Conservation (phyloP, 2,888 invertebrate genomes). For the Masnerella sp. region DNA sequence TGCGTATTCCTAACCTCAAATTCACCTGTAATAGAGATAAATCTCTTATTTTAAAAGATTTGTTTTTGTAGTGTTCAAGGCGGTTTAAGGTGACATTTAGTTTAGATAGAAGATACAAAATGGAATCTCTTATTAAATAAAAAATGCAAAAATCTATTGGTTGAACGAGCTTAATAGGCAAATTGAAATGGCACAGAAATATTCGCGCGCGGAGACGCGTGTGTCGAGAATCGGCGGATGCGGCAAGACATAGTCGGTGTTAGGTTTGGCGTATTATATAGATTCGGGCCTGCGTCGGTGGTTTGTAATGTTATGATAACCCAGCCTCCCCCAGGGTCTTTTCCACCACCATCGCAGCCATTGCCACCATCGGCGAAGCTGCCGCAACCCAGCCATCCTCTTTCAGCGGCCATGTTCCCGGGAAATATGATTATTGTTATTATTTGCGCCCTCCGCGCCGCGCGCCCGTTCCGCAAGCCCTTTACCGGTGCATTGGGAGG, state of each 20-base stretch:
- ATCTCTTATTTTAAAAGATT: no score
- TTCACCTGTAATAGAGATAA: no score
- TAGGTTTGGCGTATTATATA: conserved; percentile 68
- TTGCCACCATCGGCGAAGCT: conserved; percentile 66
- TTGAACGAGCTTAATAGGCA: no score
- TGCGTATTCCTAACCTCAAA: no score
- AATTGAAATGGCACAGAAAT: no score
- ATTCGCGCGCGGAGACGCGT: conserved; percentile 52
- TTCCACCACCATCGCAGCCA: conserved; percentile 62
- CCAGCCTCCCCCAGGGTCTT: conserved; percentile 67
- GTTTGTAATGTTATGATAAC: conserved; percentile 78
- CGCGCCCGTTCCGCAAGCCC: conserved; percentile 72
- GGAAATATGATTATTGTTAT: conserved; percentile 78
- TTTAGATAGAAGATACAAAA: no score
- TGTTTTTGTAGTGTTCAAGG: no score
- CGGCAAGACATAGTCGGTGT: conserved; percentile 72
- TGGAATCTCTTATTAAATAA: no score
- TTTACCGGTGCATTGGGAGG: conserved; percentile 74
- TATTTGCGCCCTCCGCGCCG: conserved; percentile 75
- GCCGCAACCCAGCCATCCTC: conserved; percentile 73
- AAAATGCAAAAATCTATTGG: no score
- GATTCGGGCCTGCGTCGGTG: conserved; percentile 74
- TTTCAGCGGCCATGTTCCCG: conserved; percentile 77
- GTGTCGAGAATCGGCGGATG: conserved; percentile 71
- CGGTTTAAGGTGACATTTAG: no score